Conservation (phyloP, 2,113 vertebrate species). For the Nesoenas mayeri region DNA sequence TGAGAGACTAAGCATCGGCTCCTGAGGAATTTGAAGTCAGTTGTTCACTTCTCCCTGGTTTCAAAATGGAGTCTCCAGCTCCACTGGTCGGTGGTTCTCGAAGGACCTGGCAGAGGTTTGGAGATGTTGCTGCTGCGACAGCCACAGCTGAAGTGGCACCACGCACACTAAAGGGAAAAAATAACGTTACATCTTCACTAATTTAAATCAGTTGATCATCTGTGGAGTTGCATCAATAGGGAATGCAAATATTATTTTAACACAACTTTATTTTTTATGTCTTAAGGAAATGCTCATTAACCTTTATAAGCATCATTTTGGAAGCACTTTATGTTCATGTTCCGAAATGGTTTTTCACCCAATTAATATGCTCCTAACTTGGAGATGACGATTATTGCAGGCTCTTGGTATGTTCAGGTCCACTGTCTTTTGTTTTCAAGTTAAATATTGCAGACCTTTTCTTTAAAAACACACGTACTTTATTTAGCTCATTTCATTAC, state of each 20-base stretch:
- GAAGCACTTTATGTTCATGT: background rate
- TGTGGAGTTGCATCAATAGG: background rate
- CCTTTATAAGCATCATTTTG: background rate
- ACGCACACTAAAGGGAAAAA: background rate
- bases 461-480: background rate
- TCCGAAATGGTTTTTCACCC: background rate
- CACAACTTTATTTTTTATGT: background rate
- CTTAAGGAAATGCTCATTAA: background rate
- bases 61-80: background rate
- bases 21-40: background rate
- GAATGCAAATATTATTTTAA: background rate
- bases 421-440: background rate
- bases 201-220: background rate
- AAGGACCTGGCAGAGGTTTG: background rate
- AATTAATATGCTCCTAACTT: background rate
- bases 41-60: background rate
- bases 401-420: background rate
- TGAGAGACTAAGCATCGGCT: rapidly evolving
- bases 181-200: background rate
- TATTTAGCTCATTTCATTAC: background rate
- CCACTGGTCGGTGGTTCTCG: rapidly evolving
- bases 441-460: background rate
- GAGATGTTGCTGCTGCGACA: background rate
- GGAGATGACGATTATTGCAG: background rate
- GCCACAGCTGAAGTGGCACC: background rate